Percentiles rank a stretch among this genome's conserved stretches.
Evolutionary conservation across 2,113 vertebrate genomes (phyloP).

Genomic region (Canis aureus): DNA sequence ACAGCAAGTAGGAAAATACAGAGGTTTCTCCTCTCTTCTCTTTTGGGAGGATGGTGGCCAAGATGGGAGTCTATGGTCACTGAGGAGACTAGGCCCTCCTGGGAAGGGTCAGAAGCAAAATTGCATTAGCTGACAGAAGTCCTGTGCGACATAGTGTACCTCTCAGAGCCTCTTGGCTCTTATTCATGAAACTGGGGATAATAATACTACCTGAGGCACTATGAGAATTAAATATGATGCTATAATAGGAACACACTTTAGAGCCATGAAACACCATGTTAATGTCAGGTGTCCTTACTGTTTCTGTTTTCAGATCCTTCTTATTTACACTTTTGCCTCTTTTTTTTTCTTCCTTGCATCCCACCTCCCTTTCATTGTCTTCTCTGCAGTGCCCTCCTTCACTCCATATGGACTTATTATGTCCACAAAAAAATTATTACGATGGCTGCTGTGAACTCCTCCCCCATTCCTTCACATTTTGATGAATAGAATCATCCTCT

Average conservation of each 20-base stretch:
- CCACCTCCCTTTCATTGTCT: neutral
- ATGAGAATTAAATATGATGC: neutral
- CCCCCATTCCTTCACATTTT: neutral
- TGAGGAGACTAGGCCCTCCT: neutral
- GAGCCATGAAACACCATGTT: neutral
- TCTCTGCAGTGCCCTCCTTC: neutral
- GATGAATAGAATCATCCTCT: neutral
- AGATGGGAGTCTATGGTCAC: neutral
- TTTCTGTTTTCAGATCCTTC: neutral
- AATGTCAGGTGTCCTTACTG: neutral
- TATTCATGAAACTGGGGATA: neutral
- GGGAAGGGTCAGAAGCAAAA: neutral
- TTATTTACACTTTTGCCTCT: neutral
- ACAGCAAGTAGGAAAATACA: slow-evolving; percentile 30
- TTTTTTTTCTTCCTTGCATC: neutral
- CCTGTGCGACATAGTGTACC: neutral
- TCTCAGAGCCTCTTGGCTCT: neutral
- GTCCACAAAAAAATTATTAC: slow-evolving; percentile 2
- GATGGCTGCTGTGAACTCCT: neutral
- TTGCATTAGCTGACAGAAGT: neutral
- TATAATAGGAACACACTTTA: neutral
- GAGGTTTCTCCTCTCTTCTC: neutral
- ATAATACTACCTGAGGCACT: neutral
- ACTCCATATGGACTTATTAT: neutral
- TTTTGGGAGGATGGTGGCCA: slow-evolving; percentile 24